Conservation (phyloP, 2,888 invertebrate species). For the Lycocerus yunnanus region DNA sequence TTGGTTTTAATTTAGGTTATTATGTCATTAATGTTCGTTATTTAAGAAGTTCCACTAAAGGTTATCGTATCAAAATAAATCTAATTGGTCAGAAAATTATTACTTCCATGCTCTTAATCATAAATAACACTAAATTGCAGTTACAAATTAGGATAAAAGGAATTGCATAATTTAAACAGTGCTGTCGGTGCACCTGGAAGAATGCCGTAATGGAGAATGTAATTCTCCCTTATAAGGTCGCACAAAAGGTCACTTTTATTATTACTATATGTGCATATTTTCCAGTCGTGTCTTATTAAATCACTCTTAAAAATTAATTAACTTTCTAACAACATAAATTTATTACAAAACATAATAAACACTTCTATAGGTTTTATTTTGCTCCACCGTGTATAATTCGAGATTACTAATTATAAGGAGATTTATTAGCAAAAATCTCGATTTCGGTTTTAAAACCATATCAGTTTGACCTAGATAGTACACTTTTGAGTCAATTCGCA, state of each 20-base stretch:
- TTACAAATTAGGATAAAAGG: neutral
- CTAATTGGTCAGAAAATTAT: neutral
- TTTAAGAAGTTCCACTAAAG: neutral
- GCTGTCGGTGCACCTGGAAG: slow-evolving; percentile 8
- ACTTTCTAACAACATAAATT: neutral
- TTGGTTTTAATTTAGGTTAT: neutral
- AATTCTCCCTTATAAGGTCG: slow-evolving; percentile 20
- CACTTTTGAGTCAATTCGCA: neutral
- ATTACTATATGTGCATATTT: neutral
- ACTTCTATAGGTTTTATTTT: neutral
- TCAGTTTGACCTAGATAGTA: neutral
- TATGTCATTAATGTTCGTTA: neutral
- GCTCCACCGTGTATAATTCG: neutral
- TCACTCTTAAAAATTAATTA: neutral
- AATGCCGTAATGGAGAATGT: slow-evolving; percentile 12
- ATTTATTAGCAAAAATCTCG: neutral
- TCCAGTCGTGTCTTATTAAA: neutral
- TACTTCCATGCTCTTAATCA: neutral
- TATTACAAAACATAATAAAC: neutral
- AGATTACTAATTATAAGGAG: too few species aligned
- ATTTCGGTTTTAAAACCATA: neutral
- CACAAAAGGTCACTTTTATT: slow-evolving; percentile 16
- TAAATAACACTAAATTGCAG: neutral
- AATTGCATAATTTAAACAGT: slow-evolving; percentile 3
- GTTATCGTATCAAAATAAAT: neutral